Conservation (phyloP, 2,113 vertebrate genomes). For the Gymnarchus niloticus region DNA sequence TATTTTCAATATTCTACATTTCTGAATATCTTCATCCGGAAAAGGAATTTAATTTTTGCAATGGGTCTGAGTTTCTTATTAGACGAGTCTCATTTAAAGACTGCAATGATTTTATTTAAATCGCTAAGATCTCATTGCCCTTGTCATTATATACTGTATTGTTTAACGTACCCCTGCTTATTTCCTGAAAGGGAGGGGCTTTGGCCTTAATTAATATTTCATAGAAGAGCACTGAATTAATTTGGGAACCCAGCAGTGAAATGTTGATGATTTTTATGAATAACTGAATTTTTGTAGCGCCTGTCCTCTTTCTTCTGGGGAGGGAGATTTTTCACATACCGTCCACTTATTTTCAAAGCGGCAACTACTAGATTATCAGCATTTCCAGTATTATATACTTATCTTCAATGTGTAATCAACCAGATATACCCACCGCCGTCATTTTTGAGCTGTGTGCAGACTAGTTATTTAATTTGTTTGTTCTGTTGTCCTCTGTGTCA, state of each 20-base stretch:
- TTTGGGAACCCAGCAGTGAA: no score
- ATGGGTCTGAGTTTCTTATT: background rate
- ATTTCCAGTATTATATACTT: background rate
- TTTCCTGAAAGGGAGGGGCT: no score
- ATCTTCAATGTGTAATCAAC: background rate
- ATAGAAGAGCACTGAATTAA: no score
- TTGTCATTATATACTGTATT: no score
- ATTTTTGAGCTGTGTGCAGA: background rate
- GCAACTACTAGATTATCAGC: no score
- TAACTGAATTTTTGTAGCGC: background rate
- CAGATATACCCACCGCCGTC: background rate
- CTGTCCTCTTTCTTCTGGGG: no score
- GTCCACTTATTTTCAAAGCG: no score
- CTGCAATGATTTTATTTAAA: background rate
- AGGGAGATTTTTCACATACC: no score
- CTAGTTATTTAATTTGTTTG: background rate
- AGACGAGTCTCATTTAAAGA: background rate
- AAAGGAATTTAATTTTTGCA: background rate
- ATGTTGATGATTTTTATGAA: background rate
- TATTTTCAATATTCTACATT: background rate
- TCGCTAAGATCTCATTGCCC: no score
- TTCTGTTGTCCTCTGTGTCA: background rate
- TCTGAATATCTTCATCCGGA: background rate
- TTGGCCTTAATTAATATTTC: no score
- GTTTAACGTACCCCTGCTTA: no score